These are phyloP conservation scores for Erythrocercus mccallii DNA, from an alignment of 2,113 vertebrate species.

Conservation along the genomic window DNA sequence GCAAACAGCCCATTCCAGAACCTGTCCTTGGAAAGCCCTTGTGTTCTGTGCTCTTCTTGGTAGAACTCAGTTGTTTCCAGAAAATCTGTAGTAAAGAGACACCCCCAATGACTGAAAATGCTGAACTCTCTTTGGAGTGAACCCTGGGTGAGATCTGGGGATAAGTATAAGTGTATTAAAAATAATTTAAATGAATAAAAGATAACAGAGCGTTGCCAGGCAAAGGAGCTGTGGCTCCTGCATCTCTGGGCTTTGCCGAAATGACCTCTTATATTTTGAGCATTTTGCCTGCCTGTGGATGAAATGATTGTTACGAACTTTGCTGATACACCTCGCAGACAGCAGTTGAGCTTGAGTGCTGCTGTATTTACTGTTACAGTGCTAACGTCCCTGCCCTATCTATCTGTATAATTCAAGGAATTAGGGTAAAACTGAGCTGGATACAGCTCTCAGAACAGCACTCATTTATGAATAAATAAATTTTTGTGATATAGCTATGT, in stretches of 20 bases:
- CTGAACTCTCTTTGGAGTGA: background rate
- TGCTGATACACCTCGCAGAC: background rate
- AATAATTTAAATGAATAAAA: background rate
- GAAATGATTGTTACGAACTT: background rate
- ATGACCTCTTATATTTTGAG: background rate
- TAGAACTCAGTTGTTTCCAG: background rate
- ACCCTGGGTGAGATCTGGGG: background rate
- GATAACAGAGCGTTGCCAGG: background rate
- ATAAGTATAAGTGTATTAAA: background rate
- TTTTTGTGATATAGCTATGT: background rate
- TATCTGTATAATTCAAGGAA: background rate
- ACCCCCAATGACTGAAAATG: background rate
- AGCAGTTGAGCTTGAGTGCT: background rate
- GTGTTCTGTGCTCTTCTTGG: background rate
- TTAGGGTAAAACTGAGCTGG: background rate
- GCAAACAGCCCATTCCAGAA: background rate
- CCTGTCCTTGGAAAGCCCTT: background rate
- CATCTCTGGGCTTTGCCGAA: background rate
- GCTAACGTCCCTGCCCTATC: background rate
- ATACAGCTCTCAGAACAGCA: background rate
- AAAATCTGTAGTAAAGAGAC: background rate
- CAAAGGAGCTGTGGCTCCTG: background rate
- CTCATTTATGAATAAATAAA: background rate
- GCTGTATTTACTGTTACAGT: background rate
- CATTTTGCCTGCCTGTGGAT: background rate